phyloP scores from a whole-genome alignment of 1,140 invertebrate genomes.

The Pogonomyrmex californicus region DNA sequence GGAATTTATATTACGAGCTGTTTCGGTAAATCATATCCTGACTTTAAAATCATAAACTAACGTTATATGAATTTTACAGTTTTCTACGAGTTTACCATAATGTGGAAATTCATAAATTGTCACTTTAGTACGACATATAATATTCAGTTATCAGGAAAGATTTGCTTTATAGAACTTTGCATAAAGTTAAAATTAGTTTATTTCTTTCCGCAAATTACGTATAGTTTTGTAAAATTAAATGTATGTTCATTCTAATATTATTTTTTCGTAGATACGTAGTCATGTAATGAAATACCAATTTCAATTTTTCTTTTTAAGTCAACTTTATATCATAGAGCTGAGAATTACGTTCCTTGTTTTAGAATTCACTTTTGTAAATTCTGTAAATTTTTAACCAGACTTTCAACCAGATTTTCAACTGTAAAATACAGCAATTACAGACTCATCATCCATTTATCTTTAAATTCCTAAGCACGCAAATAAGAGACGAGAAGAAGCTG shows the following conservation, averaged over 20 bases:
- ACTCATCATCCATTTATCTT: not conserved
- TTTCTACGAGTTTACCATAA: not conserved
- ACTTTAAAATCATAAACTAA: slow-evolving; percentile 32
- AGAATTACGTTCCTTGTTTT: not conserved
- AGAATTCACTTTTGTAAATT: not conserved
- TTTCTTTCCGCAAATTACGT: not conserved
- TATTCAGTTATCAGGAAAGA: not conserved
- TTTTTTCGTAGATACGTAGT: not conserved
- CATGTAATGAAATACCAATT: not conserved
- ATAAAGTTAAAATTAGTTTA: not conserved
- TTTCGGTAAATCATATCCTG: slow-evolving; percentile 12
- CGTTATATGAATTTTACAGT: not conserved
- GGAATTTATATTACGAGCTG: slow-evolving; percentile 34
- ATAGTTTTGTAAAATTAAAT: not conserved
- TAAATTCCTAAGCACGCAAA: slow-evolving; percentile 6
- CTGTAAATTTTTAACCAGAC: not conserved
- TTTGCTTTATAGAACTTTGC: not conserved
- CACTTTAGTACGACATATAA: not conserved
- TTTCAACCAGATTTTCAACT: not conserved
- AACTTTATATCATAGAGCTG: slow-evolving; percentile 7
- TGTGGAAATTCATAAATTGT: slow-evolving; percentile 1
- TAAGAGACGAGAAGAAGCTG: not conserved
- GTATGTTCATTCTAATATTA: not conserved
- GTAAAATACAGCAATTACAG: not conserved
- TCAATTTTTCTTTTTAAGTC: not conserved